Evolutionary conservation across 2,113 vertebrate species (phyloP).

Genomic region (Lathamus discolor): DNA sequence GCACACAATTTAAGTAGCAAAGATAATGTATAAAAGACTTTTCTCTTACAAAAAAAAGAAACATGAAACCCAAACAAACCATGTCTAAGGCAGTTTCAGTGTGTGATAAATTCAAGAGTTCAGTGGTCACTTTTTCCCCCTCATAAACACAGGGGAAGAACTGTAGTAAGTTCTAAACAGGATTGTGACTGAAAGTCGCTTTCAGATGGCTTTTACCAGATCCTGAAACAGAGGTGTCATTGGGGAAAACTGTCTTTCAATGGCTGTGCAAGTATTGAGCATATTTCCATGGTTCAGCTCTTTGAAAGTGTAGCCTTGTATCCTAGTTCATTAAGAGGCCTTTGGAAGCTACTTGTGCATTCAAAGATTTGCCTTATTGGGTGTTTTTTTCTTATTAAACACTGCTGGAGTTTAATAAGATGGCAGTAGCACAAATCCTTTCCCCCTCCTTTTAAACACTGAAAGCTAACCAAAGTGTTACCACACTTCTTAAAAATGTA

Average conservation of each 20-base stretch:
- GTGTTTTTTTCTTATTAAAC: constrained; percentile 53
- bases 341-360: constrained; percentile 29
- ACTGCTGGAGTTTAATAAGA: constrained; percentile 34
- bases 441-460: constrained; percentile 12
- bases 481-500: constrained; percentile 19
- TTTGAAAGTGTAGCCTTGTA: constrained; percentile 10
- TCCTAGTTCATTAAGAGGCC: constrained; percentile 18
- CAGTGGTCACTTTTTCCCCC: constrained; percentile 4
- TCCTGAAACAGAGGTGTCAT: constrained; percentile 23
- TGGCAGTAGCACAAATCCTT: constrained; percentile 39
- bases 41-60: constrained; percentile 59
- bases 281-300: not conserved
- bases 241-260: constrained; percentile 29
- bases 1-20: constrained; percentile 60
- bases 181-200: constrained; percentile 36
- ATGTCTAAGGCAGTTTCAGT: constrained; percentile 57
- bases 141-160: not conserved
- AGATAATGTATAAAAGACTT: constrained; percentile 68
- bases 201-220: constrained; percentile 54
- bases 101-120: constrained; percentile 37
- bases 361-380: constrained; percentile 53
- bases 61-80: constrained; percentile 52
- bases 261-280: constrained; percentile 35
- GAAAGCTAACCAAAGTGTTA: constrained; percentile 36
- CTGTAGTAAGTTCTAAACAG: not conserved